Evolutionary conservation across 2,888 invertebrate species (phyloP), one percentile per base, ranked within the genome.

Genomic region (Clitarchus hookeri): DNA sequence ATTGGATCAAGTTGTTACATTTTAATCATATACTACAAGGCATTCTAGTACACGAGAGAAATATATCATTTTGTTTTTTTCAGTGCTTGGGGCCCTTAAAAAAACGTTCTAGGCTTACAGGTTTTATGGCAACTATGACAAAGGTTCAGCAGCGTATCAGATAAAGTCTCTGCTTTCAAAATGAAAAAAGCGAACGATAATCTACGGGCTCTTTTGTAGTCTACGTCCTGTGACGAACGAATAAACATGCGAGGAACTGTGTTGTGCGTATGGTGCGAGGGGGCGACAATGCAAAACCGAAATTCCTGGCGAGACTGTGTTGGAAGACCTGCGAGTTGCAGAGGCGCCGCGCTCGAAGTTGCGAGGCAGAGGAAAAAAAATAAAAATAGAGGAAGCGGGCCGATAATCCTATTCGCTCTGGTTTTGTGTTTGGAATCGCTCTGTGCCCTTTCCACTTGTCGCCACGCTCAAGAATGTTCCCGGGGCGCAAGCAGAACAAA

Each of bases 321-420:
- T 16, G 12, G 16, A 19, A n/a, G 65, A 65, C 65, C 65, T 65
- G 65, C 16, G 48, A 48, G 65, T n/a, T 19, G 65, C 65, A 65
- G 19, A 65, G 65, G 65, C 65, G 65, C 65, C 65, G 19, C 65
- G 11, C n/a, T 19, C 8, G 65, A 65, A 65, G 65, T 6, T 65
- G 65, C 6, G 65, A 65, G n/a, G 65, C 36, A 36, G 4, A 4
- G n/a, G 65, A 65, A 65, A n/a, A 19, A 65, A 65, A n/a, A 19
- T 8, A 8, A 65, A 65, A n/a, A 19, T 8, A 8, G n/a, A n/a
- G 65, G n/a, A 65, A 65, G 65, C 19, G 65, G 65, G n/a, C 65
- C 65, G 65, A 65, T 65, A 65, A 65, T 65, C 65, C 65, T 23
- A 65, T 65, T 65, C 65, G 65, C 65, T 65, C 65, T 65, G 65